Evolutionary conservation across 1,140 invertebrate species (phyloP), one percentile per base, ranked within the genome.

Genomic region (Propsilocerus akamusi): DNA sequence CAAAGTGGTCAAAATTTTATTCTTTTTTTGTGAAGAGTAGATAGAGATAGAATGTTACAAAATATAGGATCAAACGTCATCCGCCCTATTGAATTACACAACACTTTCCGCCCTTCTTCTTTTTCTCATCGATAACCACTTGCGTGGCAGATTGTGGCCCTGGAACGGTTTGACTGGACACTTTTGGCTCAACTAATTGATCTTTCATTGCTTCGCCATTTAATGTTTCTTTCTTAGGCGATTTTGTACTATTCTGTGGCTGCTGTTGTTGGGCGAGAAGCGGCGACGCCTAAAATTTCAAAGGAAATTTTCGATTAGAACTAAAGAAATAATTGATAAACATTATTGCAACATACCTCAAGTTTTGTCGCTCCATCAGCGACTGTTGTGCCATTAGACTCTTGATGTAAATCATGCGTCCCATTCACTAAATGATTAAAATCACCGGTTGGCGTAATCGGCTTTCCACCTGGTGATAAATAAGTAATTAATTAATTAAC

Each of bases 401-500:
- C 50, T 61, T 47, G 50, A 58, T 48, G 54, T 55, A 50, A 14
- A 30, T 57, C 61, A 58, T 59, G 57, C 53, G 55, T 62, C 20
- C 63, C 63, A 54, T 65, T 65, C 53, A 54, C 58, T 55, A 64
- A 59, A 54, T 69, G 54, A 53, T 58, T 26, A 59, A 58, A n/a
- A n/a, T 65, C 63, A 53, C 63, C 60, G 50, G 78, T 83, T 52
- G 79, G 80, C 47, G 80, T 85, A 59, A 87, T 86, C 46, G 84
- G 84, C 60, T 86, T 86, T 34, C 85, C 85, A 50, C 61, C 63
- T 65, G 22, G 5, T 34, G 46, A 17, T 41, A 32, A 41, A 41
- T 28, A 49, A 11, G 17, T 4, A 30, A 7, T 12, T 10, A 30
- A 30, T 30, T 30, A 30, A 30, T 30, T 30, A 30, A n/a, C n/a